phyloP scores from a whole-genome alignment of 1,140 invertebrate genomes.

The Drosophila micromelanica region DNA sequence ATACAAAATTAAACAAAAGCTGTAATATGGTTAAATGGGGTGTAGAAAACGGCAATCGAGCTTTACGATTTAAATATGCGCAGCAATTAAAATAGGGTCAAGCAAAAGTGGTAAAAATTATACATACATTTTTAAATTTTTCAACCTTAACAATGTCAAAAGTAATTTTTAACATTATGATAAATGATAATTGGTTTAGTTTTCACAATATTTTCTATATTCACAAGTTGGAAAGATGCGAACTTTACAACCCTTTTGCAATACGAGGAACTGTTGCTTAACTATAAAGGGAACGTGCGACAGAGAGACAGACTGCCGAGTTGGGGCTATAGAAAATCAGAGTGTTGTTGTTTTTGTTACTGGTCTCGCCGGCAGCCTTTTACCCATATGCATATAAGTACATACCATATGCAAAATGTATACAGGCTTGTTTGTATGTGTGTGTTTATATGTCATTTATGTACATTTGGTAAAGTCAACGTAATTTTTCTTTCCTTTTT shows the following conservation, averaged over 20 bases:
- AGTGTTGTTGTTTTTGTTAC: slow-evolving; percentile 15
- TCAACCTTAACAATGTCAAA: too few species aligned
- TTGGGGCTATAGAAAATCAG: slow-evolving; percentile 10
- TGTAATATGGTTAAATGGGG: slow-evolving; percentile 31
- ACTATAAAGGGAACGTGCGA: background rate
- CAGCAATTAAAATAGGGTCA: slow-evolving; percentile 18
- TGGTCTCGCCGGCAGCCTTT: slow-evolving; percentile 9
- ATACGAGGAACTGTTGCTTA: slow-evolving; percentile 18
- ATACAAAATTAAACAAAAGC: slow-evolving; percentile 27
- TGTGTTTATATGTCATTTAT: slow-evolving; percentile 41
- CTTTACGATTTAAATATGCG: slow-evolving; percentile 20
- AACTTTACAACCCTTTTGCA: background rate
- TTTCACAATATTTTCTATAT: too few species aligned
- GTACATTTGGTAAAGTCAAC: slow-evolving; percentile 65
- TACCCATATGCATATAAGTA: background rate
- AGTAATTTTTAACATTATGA: too few species aligned
- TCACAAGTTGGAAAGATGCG: too few species aligned
- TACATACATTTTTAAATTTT: too few species aligned
- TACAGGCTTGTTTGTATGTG: slow-evolving; percentile 3
- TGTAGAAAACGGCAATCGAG: slow-evolving; percentile 18
- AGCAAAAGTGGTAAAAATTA: too few species aligned
- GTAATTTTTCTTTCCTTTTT: slow-evolving; percentile 71
- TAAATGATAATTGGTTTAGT: too few species aligned
- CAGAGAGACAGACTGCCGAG: slow-evolving; percentile 14
- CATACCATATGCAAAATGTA: background rate